These are phyloP conservation scores for Pterocles gutturalis DNA, from an alignment of 2,113 vertebrate genomes.

Conservation along the genomic window DNA sequence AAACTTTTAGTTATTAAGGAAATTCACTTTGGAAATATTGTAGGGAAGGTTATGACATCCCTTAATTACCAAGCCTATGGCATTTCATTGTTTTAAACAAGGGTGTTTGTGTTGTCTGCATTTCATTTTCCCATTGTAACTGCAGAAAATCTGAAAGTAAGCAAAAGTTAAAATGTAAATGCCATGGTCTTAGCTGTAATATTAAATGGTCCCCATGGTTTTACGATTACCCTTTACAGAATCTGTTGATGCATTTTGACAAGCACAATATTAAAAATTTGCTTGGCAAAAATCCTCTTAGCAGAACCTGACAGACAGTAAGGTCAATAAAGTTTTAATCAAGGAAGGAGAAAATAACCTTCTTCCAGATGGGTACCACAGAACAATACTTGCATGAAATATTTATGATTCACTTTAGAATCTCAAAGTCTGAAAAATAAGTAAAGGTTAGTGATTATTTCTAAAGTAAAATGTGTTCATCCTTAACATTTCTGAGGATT, in stretches of 20 bases:
- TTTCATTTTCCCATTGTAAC: constrained; percentile 65
- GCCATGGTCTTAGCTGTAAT: constrained; percentile 67
- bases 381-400: constrained; percentile 41
- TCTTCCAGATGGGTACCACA: constrained; percentile 61
- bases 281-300: constrained; percentile 59
- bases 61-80: constrained; percentile 1
- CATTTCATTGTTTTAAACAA: constrained; percentile 37
- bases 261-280: constrained; percentile 72
- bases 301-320: constrained; percentile 62
- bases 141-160: constrained; percentile 60
- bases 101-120: constrained; percentile 36
- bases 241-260: constrained; percentile 68
- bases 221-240: constrained; percentile 67
- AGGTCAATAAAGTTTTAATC: constrained; percentile 75
- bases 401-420: constrained; percentile 45
- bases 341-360: constrained; percentile 43
- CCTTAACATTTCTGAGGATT: neutral
- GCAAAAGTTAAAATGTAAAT: constrained; percentile 68
- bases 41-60: neutral
- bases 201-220: constrained; percentile 68
- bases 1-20: neutral
- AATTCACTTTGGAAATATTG: neutral
- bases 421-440: constrained; percentile 3
- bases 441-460: constrained; percentile 21
- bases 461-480: neutral